Percentiles rank a stretch among this genome's conserved stretches.
These are phyloP conservation scores for Miniopterus natalensis DNA, from an alignment of 2,113 vertebrate species.

Conservation along the genomic window DNA sequence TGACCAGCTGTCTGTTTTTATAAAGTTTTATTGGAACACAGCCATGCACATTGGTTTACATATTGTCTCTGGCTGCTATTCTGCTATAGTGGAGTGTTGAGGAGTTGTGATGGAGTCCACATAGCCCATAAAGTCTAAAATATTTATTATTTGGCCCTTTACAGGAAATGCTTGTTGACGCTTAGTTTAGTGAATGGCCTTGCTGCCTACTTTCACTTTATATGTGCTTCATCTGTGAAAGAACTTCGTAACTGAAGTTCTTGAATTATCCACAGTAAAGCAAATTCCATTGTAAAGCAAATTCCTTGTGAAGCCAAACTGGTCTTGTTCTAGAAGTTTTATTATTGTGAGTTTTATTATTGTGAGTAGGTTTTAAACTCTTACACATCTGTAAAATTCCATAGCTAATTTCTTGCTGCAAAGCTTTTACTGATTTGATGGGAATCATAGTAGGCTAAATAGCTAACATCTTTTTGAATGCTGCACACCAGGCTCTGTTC, in stretches of 20 bases:
- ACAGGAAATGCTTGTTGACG: not conserved
- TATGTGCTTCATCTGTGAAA: not conserved
- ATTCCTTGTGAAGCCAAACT: not conserved
- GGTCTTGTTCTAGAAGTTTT: not conserved
- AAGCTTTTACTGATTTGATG: not conserved
- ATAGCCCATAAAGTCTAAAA: not conserved
- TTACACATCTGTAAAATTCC: not conserved
- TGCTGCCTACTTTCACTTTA: not conserved
- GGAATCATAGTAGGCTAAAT: not conserved
- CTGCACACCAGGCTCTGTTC: not conserved
- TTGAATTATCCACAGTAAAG: not conserved
- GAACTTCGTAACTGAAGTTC: not conserved
- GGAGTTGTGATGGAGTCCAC: not conserved
- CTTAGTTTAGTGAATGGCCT: not conserved
- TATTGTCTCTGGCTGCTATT: not conserved
- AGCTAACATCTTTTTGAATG: not conserved
- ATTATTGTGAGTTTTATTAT: not conserved
- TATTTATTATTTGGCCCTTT: not conserved
- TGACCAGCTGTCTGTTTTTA: not conserved
- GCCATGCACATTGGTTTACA: not conserved
- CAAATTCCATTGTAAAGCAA: not conserved
- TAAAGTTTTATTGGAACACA: not conserved
- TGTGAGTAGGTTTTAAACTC: not conserved
- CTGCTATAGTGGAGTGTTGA: not conserved
- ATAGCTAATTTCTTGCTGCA: not conserved